Conservation (phyloP, 2,113 vertebrate genomes). For the Eubucco bourcierii region DNA sequence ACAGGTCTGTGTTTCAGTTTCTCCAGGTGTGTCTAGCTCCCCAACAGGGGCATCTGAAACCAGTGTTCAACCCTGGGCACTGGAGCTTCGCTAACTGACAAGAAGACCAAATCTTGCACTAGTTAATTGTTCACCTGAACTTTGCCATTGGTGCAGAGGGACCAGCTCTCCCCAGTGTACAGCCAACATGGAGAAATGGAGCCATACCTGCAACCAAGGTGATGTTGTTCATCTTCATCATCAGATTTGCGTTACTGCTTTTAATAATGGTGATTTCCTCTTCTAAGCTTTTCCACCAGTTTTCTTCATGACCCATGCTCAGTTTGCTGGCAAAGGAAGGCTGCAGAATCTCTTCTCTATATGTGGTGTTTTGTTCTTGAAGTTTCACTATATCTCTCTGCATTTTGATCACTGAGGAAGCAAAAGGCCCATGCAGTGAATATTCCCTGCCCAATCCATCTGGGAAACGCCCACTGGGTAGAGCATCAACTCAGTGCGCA, state of each 20-base stretch:
- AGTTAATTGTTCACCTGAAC: background rate
- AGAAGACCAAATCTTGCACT: background rate
- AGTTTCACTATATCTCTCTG: background rate
- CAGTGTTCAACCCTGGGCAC: background rate
- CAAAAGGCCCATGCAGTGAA: background rate
- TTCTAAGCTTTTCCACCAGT: slow-evolving; percentile 11
- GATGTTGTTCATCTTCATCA: slow-evolving; percentile 56
- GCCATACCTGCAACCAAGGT: slow-evolving; percentile 31
- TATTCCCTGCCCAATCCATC: rapidly evolving
- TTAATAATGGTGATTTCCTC: slow-evolving; percentile 50
- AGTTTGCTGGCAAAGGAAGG: background rate
- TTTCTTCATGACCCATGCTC: background rate
- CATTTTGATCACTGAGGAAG: slow-evolving; percentile 56
- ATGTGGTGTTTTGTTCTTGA: background rate
- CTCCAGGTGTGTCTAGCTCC: background rate
- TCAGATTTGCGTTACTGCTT: slow-evolving; percentile 26
- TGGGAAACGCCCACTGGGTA: background rate
- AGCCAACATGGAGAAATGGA: background rate
- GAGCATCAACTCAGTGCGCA: background rate
- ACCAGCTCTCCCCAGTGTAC: background rate
- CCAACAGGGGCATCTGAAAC: background rate
- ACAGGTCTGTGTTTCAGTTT: background rate
- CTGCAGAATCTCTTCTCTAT: background rate
- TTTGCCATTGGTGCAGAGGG: background rate
- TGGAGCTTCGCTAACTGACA: background rate